These are phyloP conservation scores for Chamaetylas fuelleborni DNA, from an alignment of 2,113 vertebrate species.

Conservation along the genomic window DNA sequence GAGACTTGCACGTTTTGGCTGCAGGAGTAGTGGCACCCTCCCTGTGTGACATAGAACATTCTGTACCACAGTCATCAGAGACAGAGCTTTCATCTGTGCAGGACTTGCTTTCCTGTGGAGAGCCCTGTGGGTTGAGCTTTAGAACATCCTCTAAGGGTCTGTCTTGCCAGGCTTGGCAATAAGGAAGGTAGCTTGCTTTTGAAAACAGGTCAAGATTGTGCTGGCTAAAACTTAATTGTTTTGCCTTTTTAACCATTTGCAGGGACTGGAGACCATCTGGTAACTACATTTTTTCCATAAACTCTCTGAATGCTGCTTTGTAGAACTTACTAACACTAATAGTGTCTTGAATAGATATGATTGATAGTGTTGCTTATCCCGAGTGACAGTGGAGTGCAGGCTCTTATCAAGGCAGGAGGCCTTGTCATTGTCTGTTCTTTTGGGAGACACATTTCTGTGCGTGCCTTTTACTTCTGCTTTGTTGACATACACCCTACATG, in stretches of 20 bases:
- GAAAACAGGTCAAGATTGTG: background rate
- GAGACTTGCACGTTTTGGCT: background rate
- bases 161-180: background rate
- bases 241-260: background rate
- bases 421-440: background rate
- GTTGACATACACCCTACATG: background rate
- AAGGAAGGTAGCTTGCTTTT: background rate
- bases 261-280: background rate
- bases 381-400: background rate
- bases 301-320: background rate
- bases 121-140: background rate
- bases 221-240: background rate
- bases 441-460: background rate
- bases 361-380: background rate
- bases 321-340: background rate
- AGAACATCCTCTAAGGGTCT: background rate
- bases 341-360: background rate
- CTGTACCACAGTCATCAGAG: background rate
- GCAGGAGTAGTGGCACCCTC: background rate
- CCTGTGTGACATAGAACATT: background rate
- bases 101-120: background rate
- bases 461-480: background rate
- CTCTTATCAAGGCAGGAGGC: background rate
- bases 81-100: background rate
- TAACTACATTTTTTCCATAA: background rate